Evolutionary conservation across 1,140 invertebrate genomes (phyloP), one percentile per base, ranked within the genome.

Genomic region (Drosophila asahinai): DNA sequence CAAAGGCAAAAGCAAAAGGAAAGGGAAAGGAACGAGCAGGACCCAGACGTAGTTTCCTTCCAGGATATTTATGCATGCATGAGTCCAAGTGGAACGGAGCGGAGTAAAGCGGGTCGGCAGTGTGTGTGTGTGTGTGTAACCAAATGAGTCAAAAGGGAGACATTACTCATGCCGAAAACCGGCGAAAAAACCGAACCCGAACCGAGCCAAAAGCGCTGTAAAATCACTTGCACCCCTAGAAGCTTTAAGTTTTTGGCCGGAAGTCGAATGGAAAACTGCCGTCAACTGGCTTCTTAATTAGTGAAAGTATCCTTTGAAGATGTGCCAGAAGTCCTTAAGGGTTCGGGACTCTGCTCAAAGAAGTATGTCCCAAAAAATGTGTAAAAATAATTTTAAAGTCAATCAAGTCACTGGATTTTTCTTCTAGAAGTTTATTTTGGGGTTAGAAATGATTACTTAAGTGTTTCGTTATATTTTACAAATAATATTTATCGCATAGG

Each of bases 91-190:
- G 36, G 27, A 60, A 51, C 47, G 51, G 33, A 38, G 33, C 49
- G 51, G 27, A 61, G 54, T 66, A 5, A 8, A 11, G 33, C 9
- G 33, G 33, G 3, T 3, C 4, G 33, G 33, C 33, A 36, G 51
- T 60, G 48, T 55, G 48, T 51, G 66, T 55, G 48, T 51, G 66
- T 30, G 67, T 30, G 22, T 70, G 75, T 74, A 80, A 73, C 72
- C 86, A 91, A 90, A 90, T 91, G 86, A 91, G 86, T 91, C 86
- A 90, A 90, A 91, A 77, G 86, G 86, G 86, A 91, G 79, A 90
- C 86, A 90, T 90, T 90, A 86, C 71, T 91, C 86, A 91, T 86
- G 67, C 75, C 62, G 81, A 67, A 66, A 73, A 72, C 25, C 57
- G 55, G 48, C 33, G 48, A 25, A 65, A 65, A 48, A 70, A 61